phyloP scores from a whole-genome alignment of 92 coral and sea anemone species.

The Actinostola sp. region DNA sequence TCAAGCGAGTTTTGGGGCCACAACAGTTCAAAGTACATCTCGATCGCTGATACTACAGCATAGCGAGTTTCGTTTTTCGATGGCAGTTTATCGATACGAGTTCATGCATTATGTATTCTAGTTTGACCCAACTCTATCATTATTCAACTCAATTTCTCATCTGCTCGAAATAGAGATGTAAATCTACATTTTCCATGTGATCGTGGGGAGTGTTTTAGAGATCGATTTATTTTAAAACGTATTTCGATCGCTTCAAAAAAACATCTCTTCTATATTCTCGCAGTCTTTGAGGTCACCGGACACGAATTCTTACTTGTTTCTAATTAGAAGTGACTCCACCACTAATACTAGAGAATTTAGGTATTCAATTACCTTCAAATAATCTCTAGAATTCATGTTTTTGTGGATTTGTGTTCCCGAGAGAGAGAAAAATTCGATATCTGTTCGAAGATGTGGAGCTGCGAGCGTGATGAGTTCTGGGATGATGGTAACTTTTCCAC shows the following conservation, averaged over 20 bases:
- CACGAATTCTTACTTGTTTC: slow-evolving; percentile 37
- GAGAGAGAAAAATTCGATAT: not conserved
- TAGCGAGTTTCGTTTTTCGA: slow-evolving; percentile 43
- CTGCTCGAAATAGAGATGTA: slow-evolving; percentile 27
- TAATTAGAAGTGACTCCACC: slow-evolving; percentile 52
- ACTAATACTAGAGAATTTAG: slow-evolving; percentile 44
- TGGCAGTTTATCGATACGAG: slow-evolving; percentile 34
- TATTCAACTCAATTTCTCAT: slow-evolving; percentile 33
- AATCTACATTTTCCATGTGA: slow-evolving; percentile 2
- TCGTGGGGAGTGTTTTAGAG: not conserved
- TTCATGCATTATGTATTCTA: slow-evolving; percentile 45
- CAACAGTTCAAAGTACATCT: slow-evolving; percentile 4
- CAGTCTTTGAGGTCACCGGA: slow-evolving; percentile 48
- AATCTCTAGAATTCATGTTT: slow-evolving; percentile 11
- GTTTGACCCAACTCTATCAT: slow-evolving; percentile 27
- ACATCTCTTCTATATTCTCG: slow-evolving; percentile 5
- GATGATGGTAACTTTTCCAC: slow-evolving; percentile 14
- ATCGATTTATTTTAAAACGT: slow-evolving; percentile 11
- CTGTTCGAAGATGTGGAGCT: slow-evolving; percentile 7
- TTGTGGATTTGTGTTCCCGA: slow-evolving; percentile 14
- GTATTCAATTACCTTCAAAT: slow-evolving; percentile 27
- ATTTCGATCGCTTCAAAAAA: slow-evolving; percentile 3
- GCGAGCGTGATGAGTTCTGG: not conserved
- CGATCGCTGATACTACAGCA: slow-evolving; percentile 21
- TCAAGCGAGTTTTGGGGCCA: not conserved